Conservation (phyloP, 2,888 invertebrate species). For the Stramonita haemastoma region DNA sequence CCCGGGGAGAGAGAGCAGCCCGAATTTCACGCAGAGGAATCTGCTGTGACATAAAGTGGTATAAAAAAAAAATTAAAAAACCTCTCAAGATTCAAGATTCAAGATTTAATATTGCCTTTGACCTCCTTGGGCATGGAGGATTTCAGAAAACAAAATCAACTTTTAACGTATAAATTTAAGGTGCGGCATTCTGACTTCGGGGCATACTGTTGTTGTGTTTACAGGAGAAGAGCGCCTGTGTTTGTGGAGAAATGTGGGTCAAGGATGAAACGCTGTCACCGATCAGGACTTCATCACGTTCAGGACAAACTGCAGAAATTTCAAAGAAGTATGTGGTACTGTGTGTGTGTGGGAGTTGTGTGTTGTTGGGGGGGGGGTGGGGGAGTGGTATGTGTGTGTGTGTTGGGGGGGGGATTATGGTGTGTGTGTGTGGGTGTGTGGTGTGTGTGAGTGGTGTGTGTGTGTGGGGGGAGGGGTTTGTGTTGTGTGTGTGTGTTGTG, state of each 20-base stretch:
- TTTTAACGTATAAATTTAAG: too few species aligned
- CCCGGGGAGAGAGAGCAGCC: too few species aligned
- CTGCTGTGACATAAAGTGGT: too few species aligned
- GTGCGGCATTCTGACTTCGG: too few species aligned
- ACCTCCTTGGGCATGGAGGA: too few species aligned
- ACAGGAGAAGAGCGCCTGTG: slow-evolving; percentile 94
- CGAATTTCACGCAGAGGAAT: too few species aligned
- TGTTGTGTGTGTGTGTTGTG: neutral
- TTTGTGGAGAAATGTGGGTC: slow-evolving; percentile 93
- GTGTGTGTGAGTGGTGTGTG: neutral
- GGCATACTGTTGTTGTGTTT: slow-evolving; percentile 63
- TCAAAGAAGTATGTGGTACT: slow-evolving; percentile 55
- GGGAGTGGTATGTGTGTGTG: neutral
- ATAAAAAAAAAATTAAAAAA: too few species aligned
- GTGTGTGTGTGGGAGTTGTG: too few species aligned
- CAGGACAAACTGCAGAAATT: slow-evolving; percentile 90
- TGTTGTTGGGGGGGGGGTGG: neutral
- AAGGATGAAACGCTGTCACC: slow-evolving; percentile 87
- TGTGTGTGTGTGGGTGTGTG: neutral
- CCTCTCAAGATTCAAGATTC: too few species aligned
- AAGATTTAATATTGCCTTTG: too few species aligned
- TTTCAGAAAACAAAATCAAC: too few species aligned
- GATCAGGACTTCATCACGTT: slow-evolving; percentile 86
- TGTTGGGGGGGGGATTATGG: neutral
- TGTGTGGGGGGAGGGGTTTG: neutral